A percentile compares a stretch with the other conserved stretches of the same genome.
phyloP scores from a whole-genome alignment of 2,797 vertebrate genomes.

The Lacerta bilineata region DNA sequence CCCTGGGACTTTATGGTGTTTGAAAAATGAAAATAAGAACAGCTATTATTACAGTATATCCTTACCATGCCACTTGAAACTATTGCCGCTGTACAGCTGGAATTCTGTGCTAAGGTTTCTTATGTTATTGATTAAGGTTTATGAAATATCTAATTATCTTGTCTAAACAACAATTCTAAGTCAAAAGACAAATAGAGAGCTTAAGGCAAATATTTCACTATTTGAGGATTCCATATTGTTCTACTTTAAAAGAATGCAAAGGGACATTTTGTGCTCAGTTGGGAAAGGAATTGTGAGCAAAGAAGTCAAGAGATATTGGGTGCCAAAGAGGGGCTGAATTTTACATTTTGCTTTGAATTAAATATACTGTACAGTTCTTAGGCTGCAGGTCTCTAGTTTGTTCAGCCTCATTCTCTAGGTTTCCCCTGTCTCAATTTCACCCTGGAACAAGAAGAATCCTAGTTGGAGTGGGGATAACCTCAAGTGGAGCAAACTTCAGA shows the following conservation, averaged over 20 bases:
- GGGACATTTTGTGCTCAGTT: background rate
- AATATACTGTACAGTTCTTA: background rate
- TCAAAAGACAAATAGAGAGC: too few species aligned
- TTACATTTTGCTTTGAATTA: background rate
- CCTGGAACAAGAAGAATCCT: background rate
- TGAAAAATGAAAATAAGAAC: too few species aligned
- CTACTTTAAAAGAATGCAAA: background rate
- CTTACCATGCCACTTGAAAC: too few species aligned
- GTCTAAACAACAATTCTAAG: background rate
- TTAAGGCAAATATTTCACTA: background rate
- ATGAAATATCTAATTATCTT: background rate
- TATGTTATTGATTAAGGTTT: too few species aligned
- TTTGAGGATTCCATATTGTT: background rate
- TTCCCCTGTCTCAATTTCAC: too few species aligned
- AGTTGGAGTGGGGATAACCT: too few species aligned
- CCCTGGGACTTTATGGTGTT: too few species aligned
- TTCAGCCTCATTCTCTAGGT: accelerated
- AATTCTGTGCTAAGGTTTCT: too few species aligned
- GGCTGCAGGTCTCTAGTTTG: background rate
- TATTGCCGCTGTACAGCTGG: too few species aligned
- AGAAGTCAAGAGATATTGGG: background rate
- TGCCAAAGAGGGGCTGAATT: background rate
- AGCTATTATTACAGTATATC: too few species aligned
- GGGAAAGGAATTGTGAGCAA: background rate
- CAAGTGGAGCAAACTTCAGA: background rate